phyloP scores from a whole-genome alignment of 2,888 invertebrate genomes.

The Drosophila greeni region DNA sequence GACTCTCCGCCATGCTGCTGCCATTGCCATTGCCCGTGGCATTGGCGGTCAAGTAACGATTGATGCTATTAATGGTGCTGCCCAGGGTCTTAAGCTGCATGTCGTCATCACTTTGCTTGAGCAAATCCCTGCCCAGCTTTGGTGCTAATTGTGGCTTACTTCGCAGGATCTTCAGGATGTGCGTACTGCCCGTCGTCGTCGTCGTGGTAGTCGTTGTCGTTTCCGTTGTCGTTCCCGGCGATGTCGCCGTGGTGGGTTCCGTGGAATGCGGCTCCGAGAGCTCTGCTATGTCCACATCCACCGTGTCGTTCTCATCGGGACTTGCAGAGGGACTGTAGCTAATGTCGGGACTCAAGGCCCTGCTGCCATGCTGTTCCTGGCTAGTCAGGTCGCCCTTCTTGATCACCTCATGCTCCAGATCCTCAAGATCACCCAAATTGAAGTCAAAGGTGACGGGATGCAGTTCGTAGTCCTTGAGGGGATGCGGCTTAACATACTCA shows the following conservation, averaged over 20 bases:
- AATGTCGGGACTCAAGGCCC: constrained; percentile 46
- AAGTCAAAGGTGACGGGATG: constrained; percentile 78
- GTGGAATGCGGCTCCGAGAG: constrained; percentile 36
- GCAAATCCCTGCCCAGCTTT: constrained; percentile 71
- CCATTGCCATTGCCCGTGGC: constrained; percentile 40
- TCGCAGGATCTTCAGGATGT: constrained; percentile 75
- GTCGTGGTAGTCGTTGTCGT: constrained; percentile 25
- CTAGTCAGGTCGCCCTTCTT: constrained; percentile 75
- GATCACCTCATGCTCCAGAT: constrained; percentile 75
- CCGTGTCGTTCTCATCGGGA: constrained; percentile 58
- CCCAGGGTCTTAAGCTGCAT: constrained; percentile 66
- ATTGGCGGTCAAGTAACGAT: constrained; percentile 64
- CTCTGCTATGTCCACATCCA: constrained; percentile 53
- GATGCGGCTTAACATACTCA: constrained; percentile 69
- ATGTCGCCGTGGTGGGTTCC: constrained; percentile 28
- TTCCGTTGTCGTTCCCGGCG: constrained; percentile 39
- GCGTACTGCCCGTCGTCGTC: constrained; percentile 57
- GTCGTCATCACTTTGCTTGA: constrained; percentile 73
- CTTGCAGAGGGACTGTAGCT: constrained; percentile 52
- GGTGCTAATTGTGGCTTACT: constrained; percentile 66
- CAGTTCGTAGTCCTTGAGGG: constrained; percentile 73
- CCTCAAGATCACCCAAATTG: constrained; percentile 77
- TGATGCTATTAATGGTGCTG: constrained; percentile 76
- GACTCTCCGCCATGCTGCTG: constrained; percentile 53
- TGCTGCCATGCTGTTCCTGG: constrained; percentile 67